Conservation (phyloP, 2,113 vertebrate species). For the Balaenoptera acutorostrata region DNA sequence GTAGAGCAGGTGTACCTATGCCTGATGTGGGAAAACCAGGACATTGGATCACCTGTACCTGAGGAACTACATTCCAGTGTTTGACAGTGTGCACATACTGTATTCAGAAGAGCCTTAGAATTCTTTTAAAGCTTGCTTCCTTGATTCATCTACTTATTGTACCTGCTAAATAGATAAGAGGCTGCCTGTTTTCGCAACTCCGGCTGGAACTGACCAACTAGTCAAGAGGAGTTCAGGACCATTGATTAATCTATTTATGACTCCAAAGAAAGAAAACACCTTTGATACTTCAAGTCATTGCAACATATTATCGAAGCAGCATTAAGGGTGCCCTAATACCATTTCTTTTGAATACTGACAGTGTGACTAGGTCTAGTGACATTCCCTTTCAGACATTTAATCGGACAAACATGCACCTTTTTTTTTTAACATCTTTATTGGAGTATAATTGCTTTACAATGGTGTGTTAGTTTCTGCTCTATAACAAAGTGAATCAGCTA, state of each 20-base stretch:
- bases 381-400: not conserved
- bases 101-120: not conserved
- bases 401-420: not conserved
- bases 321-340: not conserved
- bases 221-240: not conserved
- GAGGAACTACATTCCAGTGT: not conserved
- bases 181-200: not conserved
- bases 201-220: not conserved
- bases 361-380: not conserved
- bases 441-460: too few species aligned
- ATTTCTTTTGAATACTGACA: not conserved
- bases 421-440: too few species aligned
- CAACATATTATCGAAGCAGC: not conserved
- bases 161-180: not conserved
- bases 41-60: not conserved
- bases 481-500: too few species aligned
- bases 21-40: not conserved
- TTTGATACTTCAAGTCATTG: not conserved
- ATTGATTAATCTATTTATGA: not conserved
- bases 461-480: too few species aligned
- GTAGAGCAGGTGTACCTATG: not conserved
- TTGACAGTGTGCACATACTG: accelerated
- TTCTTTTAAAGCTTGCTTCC: not conserved
- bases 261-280: not conserved
- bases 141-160: not conserved